Evolutionary conservation across 2,797 vertebrate species (phyloP).

Genomic region (Xenops minutus): DNA sequence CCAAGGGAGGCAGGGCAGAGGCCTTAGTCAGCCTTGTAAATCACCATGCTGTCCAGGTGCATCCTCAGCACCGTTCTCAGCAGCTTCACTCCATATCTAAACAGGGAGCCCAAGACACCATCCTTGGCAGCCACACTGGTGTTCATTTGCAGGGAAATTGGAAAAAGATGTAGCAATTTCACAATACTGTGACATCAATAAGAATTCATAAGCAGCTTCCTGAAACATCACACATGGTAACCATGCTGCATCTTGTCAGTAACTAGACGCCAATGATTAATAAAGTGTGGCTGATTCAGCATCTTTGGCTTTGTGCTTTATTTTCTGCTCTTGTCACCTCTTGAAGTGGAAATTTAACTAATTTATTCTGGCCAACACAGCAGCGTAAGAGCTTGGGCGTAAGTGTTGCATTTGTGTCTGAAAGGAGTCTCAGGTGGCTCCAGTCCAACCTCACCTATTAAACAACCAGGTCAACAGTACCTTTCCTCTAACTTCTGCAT

Average conservation of each 20-base stretch:
- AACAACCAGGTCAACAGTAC: neutral
- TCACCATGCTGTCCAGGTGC: accelerated
- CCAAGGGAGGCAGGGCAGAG: neutral
- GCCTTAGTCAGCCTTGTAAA: neutral
- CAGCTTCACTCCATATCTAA: neutral
- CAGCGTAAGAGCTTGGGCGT: neutral
- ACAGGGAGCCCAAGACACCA: accelerated
- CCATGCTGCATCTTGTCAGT: neutral
- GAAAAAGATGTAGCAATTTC: neutral
- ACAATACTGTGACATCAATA: accelerated
- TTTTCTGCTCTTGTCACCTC: neutral
- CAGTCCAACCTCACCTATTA: neutral
- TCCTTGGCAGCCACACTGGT: neutral
- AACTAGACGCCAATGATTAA: neutral
- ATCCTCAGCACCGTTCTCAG: neutral
- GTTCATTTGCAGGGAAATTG: neutral
- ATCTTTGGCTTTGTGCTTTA: neutral
- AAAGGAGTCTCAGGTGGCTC: neutral
- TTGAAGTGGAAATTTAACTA: neutral
- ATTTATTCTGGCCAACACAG: neutral
- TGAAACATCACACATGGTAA: neutral
- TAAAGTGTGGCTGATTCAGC: neutral
- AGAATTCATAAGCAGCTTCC: neutral
- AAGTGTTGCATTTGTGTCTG: neutral
- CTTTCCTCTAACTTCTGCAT: neutral